Percentiles rank a stretch among this genome's conserved stretches.
Conservation (phyloP, 2,888 invertebrate genomes). For the Drosophila recens region DNA sequence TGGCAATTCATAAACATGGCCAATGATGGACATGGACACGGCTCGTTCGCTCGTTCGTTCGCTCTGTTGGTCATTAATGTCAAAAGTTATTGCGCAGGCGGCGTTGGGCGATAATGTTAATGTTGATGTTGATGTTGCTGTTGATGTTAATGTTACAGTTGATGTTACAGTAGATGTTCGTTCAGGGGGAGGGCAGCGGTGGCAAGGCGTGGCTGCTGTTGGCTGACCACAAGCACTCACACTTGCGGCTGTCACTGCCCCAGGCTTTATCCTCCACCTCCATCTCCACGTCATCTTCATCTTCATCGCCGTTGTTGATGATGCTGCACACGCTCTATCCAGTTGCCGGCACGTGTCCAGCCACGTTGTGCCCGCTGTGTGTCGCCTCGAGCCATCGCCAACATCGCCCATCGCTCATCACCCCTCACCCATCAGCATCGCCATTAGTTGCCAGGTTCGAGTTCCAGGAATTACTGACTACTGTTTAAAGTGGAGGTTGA, state of each 20-base stretch:
- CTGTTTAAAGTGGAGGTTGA: slow-evolving; percentile 65
- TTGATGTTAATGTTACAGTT: slow-evolving; percentile 25
- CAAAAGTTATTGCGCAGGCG: slow-evolving; percentile 81
- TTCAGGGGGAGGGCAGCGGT: slow-evolving; percentile 4
- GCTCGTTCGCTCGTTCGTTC: slow-evolving; percentile 14
- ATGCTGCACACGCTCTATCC: slow-evolving; percentile 79
- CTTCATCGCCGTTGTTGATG: slow-evolving; percentile 62
- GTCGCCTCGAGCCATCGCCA: slow-evolving; percentile 54
- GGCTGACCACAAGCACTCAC: slow-evolving; percentile 77
- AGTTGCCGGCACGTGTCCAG: slow-evolving; percentile 76
- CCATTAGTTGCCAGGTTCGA: slow-evolving; percentile 69
- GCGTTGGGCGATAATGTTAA: slow-evolving; percentile 68
- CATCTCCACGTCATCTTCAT: slow-evolving; percentile 39
- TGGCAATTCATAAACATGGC: slow-evolving; percentile 75
- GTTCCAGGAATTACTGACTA: slow-evolving; percentile 43
- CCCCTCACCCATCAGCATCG: slow-evolving; percentile 32
- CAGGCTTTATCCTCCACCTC: slow-evolving; percentile 21
- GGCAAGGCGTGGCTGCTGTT: slow-evolving; percentile 12
- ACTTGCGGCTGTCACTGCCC: slow-evolving; percentile 53
- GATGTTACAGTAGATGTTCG: slow-evolving; percentile 18
- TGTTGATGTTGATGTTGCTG: slow-evolving; percentile 44
- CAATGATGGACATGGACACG: slow-evolving; percentile 59
- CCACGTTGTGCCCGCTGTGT: slow-evolving; percentile 68
- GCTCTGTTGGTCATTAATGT: slow-evolving; percentile 72
- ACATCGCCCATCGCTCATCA: slow-evolving; percentile 26